Conservation (phyloP, 2,888 invertebrate genomes). For the Lasioglossum marginatum region DNA sequence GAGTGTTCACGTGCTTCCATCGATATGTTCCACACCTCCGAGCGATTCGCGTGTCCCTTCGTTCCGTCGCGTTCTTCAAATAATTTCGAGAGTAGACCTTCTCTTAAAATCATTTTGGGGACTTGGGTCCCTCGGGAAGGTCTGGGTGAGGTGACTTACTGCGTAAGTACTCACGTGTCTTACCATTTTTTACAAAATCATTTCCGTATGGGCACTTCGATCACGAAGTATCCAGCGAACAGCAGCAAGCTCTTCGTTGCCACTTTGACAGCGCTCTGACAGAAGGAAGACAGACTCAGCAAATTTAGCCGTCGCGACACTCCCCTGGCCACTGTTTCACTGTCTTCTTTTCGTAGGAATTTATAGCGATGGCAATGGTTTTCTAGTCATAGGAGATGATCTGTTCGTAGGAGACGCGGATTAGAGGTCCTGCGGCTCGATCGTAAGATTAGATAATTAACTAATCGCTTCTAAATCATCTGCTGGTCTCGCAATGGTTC, state of each 20-base stretch:
- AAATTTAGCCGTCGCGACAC: background rate
- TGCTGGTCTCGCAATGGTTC: background rate
- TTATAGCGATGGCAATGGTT: background rate
- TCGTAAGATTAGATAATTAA: background rate
- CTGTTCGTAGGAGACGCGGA: background rate
- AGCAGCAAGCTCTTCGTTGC: background rate
- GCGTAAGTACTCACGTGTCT: no score
- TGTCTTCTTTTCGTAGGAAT: background rate
- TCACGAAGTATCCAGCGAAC: background rate
- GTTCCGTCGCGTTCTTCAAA: background rate
- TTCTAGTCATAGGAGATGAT: conserved; percentile 17
- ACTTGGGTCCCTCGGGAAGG: background rate
- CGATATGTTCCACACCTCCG: conserved; percentile 22
- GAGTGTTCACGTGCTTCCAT: conserved; percentile 49
- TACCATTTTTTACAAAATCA: background rate
- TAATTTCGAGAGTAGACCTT: background rate
- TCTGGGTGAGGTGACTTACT: no score
- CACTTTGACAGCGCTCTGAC: background rate
- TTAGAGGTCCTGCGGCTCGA: background rate
- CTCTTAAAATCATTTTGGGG: background rate
- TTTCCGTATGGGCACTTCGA: background rate
- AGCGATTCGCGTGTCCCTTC: conserved; percentile 20
- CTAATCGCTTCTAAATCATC: background rate
- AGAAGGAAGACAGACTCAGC: background rate
- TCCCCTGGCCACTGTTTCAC: background rate